Evolutionary conservation across 2,113 vertebrate genomes (phyloP).

Genomic region (Cyprinodon variegatus): DNA sequence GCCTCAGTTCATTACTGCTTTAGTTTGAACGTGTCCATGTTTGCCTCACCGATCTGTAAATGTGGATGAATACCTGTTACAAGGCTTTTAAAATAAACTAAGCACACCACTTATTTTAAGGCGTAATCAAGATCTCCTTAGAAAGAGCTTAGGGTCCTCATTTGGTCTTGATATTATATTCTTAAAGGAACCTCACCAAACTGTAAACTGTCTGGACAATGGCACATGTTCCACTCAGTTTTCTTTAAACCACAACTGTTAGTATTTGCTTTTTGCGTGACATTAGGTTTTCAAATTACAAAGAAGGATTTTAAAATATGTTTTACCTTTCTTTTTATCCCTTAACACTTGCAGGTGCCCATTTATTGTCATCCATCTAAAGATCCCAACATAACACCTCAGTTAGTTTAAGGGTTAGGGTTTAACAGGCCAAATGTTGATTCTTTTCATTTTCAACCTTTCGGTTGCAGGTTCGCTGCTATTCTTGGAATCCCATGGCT

Average conservation of each 20-base stretch:
- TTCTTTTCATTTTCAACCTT: background rate
- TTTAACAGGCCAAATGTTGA: background rate
- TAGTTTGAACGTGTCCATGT: background rate
- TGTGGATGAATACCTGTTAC: background rate
- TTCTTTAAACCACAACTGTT: background rate
- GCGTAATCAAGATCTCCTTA: background rate
- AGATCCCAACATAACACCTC: background rate
- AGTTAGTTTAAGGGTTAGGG: background rate
- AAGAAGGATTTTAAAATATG: background rate
- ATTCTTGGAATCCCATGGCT: background rate
- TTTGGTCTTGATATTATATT: background rate
- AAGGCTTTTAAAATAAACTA: background rate
- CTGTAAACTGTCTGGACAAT: background rate
- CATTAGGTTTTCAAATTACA: background rate
- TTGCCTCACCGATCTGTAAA: background rate
- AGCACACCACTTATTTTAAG: background rate
- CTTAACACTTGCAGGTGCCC: background rate
- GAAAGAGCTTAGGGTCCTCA: background rate
- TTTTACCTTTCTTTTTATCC: background rate
- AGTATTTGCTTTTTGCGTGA: background rate
- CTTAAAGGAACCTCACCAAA: background rate
- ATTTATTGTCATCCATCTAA: background rate
- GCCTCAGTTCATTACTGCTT: constrained; percentile 34
- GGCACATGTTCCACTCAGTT: background rate
- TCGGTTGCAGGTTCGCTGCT: background rate